Evolutionary conservation across 2,113 vertebrate species (phyloP).

Genomic region (Ciconia boyciana): DNA sequence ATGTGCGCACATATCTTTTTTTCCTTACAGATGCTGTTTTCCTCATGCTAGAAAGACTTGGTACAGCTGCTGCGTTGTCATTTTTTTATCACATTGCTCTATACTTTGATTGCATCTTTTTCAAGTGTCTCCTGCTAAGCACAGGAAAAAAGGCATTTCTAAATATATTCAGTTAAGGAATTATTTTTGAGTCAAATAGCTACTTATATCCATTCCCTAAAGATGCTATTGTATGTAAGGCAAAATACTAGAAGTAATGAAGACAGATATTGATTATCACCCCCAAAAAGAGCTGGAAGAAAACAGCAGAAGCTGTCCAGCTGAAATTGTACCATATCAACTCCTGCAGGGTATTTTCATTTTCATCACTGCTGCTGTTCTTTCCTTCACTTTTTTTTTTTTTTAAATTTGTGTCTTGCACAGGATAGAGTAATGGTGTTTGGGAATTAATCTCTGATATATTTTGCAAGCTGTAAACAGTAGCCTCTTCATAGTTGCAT

Average conservation of each 20-base stretch:
- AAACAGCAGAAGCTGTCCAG: neutral
- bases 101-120: slow-evolving; percentile 27
- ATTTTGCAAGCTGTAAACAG: neutral
- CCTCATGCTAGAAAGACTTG: neutral
- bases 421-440: neutral
- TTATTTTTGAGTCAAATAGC: slow-evolving; percentile 35
- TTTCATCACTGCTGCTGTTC: neutral
- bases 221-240: neutral
- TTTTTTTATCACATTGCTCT: slow-evolving; percentile 20
- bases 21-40: slow-evolving; percentile 9
- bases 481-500: neutral
- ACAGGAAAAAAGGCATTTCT: neutral
- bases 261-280: slow-evolving; percentile 8
- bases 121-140: neutral
- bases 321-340: neutral
- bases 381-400: neutral
- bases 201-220: slow-evolving; percentile 21
- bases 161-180: slow-evolving; percentile 24
- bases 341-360: neutral
- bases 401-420: neutral
- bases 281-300: neutral
- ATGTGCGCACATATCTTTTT: neutral
- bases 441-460: neutral
- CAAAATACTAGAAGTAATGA: slow-evolving; percentile 14
- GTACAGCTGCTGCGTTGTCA: slow-evolving; percentile 25